These are phyloP conservation scores for Sphecodes monilicornis DNA, from an alignment of 2,888 invertebrate species.

Conservation along the genomic window DNA sequence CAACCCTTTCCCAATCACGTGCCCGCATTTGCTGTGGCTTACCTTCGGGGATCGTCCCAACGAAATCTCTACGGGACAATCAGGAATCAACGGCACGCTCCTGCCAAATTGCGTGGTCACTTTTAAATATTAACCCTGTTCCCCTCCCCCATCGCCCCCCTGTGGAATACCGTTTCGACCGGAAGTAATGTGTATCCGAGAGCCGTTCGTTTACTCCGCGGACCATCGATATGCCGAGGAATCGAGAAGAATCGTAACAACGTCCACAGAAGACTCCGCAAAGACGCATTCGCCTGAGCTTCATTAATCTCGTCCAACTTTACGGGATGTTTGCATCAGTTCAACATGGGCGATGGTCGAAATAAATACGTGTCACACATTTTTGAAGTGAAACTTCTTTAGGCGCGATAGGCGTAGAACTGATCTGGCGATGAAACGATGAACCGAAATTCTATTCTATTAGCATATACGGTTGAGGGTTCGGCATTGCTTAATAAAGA, in stretches of 20 bases:
- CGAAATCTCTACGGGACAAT: constrained; percentile 73
- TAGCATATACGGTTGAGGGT: too few relatives aligned
- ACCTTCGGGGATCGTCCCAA: constrained; percentile 58
- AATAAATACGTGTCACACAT: too few relatives aligned
- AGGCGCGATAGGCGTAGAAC: too few relatives aligned
- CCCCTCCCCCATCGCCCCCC: neutral
- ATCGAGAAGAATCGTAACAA: constrained; percentile 2
- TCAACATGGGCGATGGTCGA: too few relatives aligned
- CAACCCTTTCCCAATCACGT: constrained; percentile 67
- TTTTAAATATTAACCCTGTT: constrained; percentile 69
- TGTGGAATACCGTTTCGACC: constrained; percentile 24
- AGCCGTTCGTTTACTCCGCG: neutral
- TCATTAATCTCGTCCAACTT: too few relatives aligned
- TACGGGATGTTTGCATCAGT: too few relatives aligned
- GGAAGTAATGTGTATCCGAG: constrained; percentile 47
- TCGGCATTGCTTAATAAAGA: too few relatives aligned
- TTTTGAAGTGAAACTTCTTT: too few relatives aligned
- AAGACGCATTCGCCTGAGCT: neutral
- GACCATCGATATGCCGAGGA: constrained; percentile 12
- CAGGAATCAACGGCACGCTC: constrained; percentile 65
- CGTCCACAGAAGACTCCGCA: neutral
- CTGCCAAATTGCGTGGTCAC: constrained; percentile 67
- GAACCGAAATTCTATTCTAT: too few relatives aligned
- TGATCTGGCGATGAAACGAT: too few relatives aligned
- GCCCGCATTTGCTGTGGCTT: constrained; percentile 53